Evolutionary conservation across 2,113 vertebrate genomes (phyloP).

Genomic region (Psammodynastes pulverulentus): DNA sequence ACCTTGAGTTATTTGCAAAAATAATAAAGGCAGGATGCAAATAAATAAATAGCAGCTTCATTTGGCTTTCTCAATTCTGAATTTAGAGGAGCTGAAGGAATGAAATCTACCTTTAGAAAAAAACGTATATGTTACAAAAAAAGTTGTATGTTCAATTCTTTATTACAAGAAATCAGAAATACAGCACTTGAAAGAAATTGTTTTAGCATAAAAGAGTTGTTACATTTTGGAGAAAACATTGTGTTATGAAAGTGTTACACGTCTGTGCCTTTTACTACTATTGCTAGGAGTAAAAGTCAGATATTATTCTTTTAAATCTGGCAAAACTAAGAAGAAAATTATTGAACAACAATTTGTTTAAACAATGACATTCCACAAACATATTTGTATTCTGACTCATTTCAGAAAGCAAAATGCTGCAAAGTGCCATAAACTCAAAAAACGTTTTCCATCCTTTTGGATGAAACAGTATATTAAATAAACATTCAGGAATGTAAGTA

Average conservation of each 20-base stretch:
- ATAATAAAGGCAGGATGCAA: not conserved
- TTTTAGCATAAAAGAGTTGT: not conserved
- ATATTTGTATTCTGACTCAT: slow-evolving; percentile 1
- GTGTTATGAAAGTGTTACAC: slow-evolving; percentile 19
- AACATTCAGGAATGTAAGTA: not conserved
- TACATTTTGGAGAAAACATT: slow-evolving; percentile 10
- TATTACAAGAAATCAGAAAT: slow-evolving; percentile 14
- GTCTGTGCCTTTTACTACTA: not conserved
- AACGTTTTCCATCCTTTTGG: slow-evolving; percentile 19
- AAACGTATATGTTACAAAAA: not conserved
- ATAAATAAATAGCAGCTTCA: slow-evolving; percentile 28
- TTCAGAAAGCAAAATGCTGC: slow-evolving; percentile 4
- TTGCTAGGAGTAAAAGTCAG: slow-evolving; percentile 12
- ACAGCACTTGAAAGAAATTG: slow-evolving; percentile 16
- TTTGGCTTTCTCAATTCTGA: slow-evolving; percentile 57
- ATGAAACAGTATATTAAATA: not conserved
- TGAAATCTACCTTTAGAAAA: slow-evolving; percentile 40
- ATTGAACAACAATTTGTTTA: slow-evolving; percentile 15
- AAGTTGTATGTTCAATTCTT: slow-evolving; percentile 41
- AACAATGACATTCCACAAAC: not conserved
- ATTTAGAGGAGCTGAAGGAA: slow-evolving; percentile 51
- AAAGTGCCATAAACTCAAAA: slow-evolving; percentile 3
- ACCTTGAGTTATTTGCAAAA: not conserved
- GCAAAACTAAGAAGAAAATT: slow-evolving; percentile 10
- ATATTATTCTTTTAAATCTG: slow-evolving; percentile 20